Percentiles rank a stretch among this genome's conserved stretches.
Evolutionary conservation across 2,888 invertebrate species (phyloP).

Genomic region (Phaonia tiefii): DNA sequence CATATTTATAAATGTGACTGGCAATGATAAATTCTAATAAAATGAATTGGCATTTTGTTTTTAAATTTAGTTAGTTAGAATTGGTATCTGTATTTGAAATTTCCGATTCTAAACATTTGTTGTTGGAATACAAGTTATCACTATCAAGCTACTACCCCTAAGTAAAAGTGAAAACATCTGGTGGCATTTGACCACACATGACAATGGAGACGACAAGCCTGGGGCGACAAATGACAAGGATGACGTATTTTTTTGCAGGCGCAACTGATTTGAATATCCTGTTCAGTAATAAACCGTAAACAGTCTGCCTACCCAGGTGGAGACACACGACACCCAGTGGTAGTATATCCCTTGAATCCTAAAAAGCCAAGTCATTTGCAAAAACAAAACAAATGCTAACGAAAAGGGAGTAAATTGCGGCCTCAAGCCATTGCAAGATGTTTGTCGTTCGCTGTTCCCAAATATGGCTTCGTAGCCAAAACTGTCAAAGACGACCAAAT

Average conservation of each 20-base stretch:
- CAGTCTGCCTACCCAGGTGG: not conserved
- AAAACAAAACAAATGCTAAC: not conserved
- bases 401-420: not conserved
- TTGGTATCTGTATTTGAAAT: too few species aligned
- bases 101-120: too few species aligned
- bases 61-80: slow-evolving; percentile 12
- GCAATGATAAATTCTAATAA: slow-evolving; percentile 12
- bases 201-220: slow-evolving; percentile 5
- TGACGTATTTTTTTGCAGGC: slow-evolving; percentile 28
- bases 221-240: slow-evolving; percentile 16
- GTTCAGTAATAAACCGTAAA: slow-evolving; percentile 32
- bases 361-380: too few species aligned
- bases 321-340: slow-evolving; percentile 15
- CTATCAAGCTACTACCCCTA: not conserved
- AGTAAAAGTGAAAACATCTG: slow-evolving; percentile 47
- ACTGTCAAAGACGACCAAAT: not conserved
- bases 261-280: slow-evolving; percentile 54
- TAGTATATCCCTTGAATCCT: not conserved
- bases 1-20: not conserved
- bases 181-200: slow-evolving; percentile 2
- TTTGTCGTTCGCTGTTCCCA: not conserved
- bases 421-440: slow-evolving; percentile 15
- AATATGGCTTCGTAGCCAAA: slow-evolving; percentile 9
- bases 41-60: slow-evolving; percentile 39
- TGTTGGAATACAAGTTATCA: not conserved